These are phyloP conservation scores for Plumapathes pennacea DNA, from an alignment of 92 coral and sea anemone species.

Conservation along the genomic window DNA sequence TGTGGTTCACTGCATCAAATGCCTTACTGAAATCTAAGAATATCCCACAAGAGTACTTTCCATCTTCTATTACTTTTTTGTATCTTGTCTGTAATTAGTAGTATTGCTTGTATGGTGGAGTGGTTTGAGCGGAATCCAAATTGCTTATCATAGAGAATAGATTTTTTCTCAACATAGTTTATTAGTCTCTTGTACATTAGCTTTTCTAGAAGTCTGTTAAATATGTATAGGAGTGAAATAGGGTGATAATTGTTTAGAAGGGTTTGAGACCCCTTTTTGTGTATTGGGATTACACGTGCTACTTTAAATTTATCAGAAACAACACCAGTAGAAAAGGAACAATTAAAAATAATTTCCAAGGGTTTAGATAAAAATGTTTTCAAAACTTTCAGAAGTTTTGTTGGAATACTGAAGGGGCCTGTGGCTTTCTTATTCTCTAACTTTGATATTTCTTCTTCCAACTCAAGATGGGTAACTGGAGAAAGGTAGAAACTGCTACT, in stretches of 20 bases:
- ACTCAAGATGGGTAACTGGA: conserved; percentile 41
- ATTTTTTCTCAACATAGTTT: conserved; percentile 2
- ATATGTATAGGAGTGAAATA: conserved; percentile 32
- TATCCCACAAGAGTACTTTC: conserved; percentile 1
- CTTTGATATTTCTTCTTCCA: conserved; percentile 35
- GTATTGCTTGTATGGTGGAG: conserved; percentile 9
- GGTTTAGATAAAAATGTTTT: conserved; percentile 37
- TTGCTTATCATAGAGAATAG: conserved; percentile 1
- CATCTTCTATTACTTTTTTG: neutral
- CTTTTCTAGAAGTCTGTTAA: conserved; percentile 45
- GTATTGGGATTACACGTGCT: conserved; percentile 33
- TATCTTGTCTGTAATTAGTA: conserved; percentile 1
- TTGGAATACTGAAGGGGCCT: conserved; percentile 57
- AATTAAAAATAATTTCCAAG: conserved; percentile 39
- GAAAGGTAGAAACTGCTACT: conserved; percentile 21
- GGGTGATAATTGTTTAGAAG: conserved; percentile 39
- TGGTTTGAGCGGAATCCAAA: conserved; percentile 2
- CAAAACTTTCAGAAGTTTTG: conserved; percentile 29
- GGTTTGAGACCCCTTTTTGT: conserved; percentile 34
- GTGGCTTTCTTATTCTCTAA: conserved; percentile 30
- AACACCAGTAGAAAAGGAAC: conserved; percentile 42
- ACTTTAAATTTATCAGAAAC: conserved; percentile 35
- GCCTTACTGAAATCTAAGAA: conserved; percentile 4
- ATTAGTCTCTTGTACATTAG: conserved; percentile 37
- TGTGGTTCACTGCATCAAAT: neutral